phyloP scores from a whole-genome alignment of 92 coral and sea anemone species.

The Zoanthus sansibaricus region DNA sequence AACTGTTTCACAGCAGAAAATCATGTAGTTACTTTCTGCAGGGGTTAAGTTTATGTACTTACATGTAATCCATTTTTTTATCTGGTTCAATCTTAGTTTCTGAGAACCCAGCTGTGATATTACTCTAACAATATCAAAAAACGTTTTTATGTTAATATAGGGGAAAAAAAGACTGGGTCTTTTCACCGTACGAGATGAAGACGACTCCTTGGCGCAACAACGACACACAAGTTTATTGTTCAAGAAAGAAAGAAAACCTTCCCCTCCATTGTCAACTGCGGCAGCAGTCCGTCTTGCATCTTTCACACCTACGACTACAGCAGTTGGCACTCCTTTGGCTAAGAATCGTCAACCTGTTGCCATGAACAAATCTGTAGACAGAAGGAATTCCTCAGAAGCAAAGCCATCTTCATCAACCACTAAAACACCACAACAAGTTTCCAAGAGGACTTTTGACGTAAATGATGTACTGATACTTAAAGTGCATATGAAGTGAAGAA shows the following conservation, averaged over 20 bases:
- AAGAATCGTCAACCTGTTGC: conserved; percentile 58
- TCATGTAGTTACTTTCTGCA: too few relatives aligned
- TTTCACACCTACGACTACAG: conserved; percentile 20
- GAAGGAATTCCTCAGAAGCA: conserved; percentile 28
- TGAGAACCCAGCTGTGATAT: too few relatives aligned
- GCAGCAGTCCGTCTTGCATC: conserved; percentile 92
- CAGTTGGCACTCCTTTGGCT: conserved; percentile 31
- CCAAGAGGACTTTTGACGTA: conserved; percentile 8
- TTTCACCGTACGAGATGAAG: conserved; percentile 83
- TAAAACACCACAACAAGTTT: conserved; percentile 22
- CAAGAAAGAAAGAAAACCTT: conserved; percentile 67
- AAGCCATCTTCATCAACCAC: not conserved
- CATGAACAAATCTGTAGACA: conserved; percentile 41
- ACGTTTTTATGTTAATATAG: conserved; percentile 29
- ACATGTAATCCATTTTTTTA: too few relatives aligned
- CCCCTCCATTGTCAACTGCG: conserved; percentile 80
- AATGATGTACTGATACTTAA: not conserved
- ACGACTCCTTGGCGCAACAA: conserved; percentile 60
- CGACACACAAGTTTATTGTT: conserved; percentile 84
- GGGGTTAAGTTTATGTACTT: too few relatives aligned
- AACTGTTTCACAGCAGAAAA: too few relatives aligned
- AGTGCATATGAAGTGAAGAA: too few relatives aligned
- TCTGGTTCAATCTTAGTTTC: too few relatives aligned
- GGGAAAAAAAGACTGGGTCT: conserved; percentile 84
- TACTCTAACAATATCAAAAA: too few relatives aligned